Evolutionary conservation across 2,113 vertebrate genomes (phyloP), one percentile per base, ranked within the genome.

Genomic region (Campylorhamphus procurvoides): DNA sequence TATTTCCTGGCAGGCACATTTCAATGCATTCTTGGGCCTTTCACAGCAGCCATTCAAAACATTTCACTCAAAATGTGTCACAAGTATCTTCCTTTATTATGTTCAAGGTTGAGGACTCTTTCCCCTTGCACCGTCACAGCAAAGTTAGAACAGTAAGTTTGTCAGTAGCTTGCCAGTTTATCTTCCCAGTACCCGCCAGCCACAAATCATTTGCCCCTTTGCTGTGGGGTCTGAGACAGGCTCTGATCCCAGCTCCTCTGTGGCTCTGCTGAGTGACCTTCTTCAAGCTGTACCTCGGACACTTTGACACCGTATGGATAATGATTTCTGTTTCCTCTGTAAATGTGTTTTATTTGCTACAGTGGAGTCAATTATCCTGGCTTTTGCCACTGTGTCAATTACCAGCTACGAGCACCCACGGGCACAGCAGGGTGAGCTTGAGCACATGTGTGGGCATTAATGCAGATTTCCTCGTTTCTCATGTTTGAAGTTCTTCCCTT

Each of bases 401-500:
- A 56, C 55, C 35, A 55, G 50, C 73, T 81, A 42, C 59, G 49
- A 89, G 55, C 40, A 80, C 67, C 63, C 44, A 1, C 46, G 69
- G 78, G 83, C 79, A 84, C 63, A 85, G 84, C 85, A 67, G 68
- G 52, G 68, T 47, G 64, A 95, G 50, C 55, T 24, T 33, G 4
- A 84, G 93, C 31, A 68, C n/a, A 40, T 37, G 20, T 59, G n/a
- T 55, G 44, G 84, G 49, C 39, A 87, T 85, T 84, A 92, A 67
- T 14, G 2, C 63, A 72, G 52, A 47, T 91, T 95, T 92, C 90
- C 77, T 85, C 52, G 14, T 47, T 94, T 84, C 71, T 82, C 55
- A 52, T 89, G 63, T 77, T 78, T 96, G 85, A 92, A 94, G 90
- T 83, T 68, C 37, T 90, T 80, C 66, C 69, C 37, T 86, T 42